A percentile compares a stretch with the other conserved stretches of the same genome.
These are phyloP conservation scores for Podocnemis expansa DNA, from an alignment of 2,113 vertebrate species.

Conservation along the genomic window DNA sequence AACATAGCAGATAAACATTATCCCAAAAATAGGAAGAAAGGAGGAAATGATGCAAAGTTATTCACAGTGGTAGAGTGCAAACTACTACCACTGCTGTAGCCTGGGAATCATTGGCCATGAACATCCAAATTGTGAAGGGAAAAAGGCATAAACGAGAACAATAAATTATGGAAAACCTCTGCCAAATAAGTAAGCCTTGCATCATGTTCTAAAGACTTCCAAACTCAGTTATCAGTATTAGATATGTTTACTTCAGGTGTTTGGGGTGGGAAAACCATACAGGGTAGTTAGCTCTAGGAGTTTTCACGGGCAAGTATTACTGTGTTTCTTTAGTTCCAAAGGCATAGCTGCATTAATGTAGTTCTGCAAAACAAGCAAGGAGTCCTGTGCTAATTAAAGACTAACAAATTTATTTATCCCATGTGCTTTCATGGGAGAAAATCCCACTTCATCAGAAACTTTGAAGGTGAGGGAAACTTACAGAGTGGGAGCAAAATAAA, in stretches of 20 bases:
- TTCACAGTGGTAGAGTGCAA: not conserved
- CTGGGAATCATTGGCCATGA: not conserved
- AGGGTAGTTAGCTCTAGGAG: not conserved
- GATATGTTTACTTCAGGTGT: not conserved
- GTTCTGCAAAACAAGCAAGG: too few species aligned
- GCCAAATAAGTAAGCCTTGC: not conserved
- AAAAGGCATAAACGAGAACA: not conserved
- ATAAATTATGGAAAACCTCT: not conserved
- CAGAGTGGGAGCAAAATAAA: too few species aligned
- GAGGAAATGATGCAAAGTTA: conserved; percentile 35
- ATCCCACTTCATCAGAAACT: too few species aligned
- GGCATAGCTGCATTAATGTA: too few species aligned
- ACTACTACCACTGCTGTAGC: conserved; percentile 11
- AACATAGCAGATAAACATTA: not conserved
- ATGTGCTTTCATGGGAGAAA: too few species aligned
- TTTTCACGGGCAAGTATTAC: not conserved
- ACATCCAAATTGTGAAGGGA: not conserved
- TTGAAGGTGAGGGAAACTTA: too few species aligned
- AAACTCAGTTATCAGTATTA: not conserved
- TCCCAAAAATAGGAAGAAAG: conserved; percentile 19
- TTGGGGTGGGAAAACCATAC: not conserved
- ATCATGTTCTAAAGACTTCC: not conserved
- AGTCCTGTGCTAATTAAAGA: too few species aligned
- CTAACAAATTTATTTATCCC: too few species aligned
- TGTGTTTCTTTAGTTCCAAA: not conserved